These are phyloP conservation scores for Magallana gigas DNA, from an alignment of 1,140 invertebrate species.

Conservation along the genomic window DNA sequence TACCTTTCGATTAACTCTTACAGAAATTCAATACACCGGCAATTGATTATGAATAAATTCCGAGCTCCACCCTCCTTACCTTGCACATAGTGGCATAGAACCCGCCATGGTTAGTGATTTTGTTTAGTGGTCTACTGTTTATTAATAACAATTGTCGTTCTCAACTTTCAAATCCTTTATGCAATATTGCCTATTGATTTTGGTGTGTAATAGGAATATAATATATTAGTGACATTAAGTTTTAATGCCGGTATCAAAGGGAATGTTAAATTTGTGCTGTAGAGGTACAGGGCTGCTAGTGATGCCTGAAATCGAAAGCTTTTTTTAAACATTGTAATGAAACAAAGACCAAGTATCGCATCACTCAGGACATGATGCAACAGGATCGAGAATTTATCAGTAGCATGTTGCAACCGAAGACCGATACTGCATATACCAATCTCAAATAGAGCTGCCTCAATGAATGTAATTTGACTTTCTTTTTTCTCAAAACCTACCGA, in stretches of 20 bases:
- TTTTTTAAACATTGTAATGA: conserved; percentile 5
- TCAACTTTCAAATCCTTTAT: conserved; percentile 26
- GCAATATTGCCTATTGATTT: conserved; percentile 36
- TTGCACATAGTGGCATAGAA: background rate
- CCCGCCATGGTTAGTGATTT: conserved; percentile 15
- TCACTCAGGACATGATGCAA: background rate
- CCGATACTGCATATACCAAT: background rate
- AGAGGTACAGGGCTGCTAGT: background rate
- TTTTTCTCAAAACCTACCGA: no score
- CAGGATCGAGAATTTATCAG: background rate
- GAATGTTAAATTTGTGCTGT: conserved; percentile 23
- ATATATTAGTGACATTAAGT: conserved; percentile 30
- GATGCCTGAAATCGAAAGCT: conserved; percentile 22
- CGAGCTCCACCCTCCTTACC: background rate
- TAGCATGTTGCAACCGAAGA: background rate
- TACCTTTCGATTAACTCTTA: background rate
- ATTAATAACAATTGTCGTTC: conserved; percentile 17
- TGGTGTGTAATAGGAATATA: conserved; percentile 28
- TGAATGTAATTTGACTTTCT: no score
- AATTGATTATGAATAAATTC: conserved; percentile 10
- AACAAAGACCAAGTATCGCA: background rate
- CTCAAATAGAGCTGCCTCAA: no score
- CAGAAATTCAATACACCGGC: background rate
- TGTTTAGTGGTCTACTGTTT: conserved; percentile 15
- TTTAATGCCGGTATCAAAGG: conserved; percentile 31